A percentile compares a stretch with the other conserved stretches of the same genome.
These are phyloP conservation scores for Melanotaenia duboulayi DNA, from an alignment of 2,113 vertebrate species.

Conservation along the genomic window DNA sequence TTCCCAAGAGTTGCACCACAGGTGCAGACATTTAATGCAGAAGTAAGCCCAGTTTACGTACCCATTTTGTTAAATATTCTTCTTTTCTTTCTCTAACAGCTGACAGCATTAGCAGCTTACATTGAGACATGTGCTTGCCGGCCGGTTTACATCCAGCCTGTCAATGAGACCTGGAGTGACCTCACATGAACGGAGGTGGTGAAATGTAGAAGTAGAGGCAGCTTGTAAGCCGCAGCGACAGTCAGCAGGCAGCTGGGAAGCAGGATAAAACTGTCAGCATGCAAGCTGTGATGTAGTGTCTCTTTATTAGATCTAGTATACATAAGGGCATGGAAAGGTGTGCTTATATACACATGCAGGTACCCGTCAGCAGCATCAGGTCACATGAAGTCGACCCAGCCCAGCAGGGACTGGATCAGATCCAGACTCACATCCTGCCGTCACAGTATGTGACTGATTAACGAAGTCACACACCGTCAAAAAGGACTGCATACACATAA, in stretches of 20 bases:
- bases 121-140: constrained; percentile 6
- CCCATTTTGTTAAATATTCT: not conserved
- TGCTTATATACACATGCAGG: not conserved
- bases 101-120: constrained; percentile 14
- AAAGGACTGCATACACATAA: not conserved
- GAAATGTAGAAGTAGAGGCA: constrained; percentile 19
- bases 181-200: constrained; percentile 20
- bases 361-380: constrained; percentile 1
- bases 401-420: constrained; percentile 24
- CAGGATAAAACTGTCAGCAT: constrained; percentile 43
- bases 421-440: constrained; percentile 25
- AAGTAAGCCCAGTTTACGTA: not conserved
- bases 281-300: constrained; percentile 39
- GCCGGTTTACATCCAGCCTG: constrained; percentile 30
- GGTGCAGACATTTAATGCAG: not conserved
- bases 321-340: constrained; percentile 14
- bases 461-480: constrained; percentile 32
- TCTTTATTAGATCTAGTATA: constrained; percentile 22
- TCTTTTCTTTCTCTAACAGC: constrained; percentile 15
- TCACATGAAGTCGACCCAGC: not conserved
- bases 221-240: constrained; percentile 35
- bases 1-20: not conserved
- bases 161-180: constrained; percentile 35
- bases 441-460: constrained; percentile 40
- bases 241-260: constrained; percentile 37